Evolutionary conservation across 2,797 vertebrate species (phyloP).

Genomic region (Momotus momota): DNA sequence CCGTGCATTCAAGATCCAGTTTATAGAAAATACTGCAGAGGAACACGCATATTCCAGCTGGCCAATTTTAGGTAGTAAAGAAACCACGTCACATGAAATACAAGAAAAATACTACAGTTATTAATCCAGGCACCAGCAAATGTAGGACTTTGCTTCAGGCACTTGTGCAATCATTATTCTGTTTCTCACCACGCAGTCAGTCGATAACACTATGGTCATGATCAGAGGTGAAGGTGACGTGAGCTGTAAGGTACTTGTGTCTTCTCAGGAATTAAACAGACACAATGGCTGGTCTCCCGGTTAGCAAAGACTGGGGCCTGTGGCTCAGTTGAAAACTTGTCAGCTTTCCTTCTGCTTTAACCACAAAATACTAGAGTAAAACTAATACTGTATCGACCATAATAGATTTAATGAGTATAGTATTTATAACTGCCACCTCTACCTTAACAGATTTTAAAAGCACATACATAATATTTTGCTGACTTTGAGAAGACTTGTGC

Average conservation of each 20-base stretch:
- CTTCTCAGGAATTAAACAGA: neutral
- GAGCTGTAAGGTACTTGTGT: neutral
- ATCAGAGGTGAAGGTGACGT: neutral
- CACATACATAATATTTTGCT: neutral
- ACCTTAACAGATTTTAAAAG: neutral
- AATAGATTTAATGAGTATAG: neutral
- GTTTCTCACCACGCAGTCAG: neutral
- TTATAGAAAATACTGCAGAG: neutral
- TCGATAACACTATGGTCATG: neutral
- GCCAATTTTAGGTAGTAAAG: neutral
- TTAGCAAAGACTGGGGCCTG: neutral
- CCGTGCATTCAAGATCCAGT: neutral
- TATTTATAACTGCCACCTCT: neutral
- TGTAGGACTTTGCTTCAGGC: neutral
- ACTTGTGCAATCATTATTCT: neutral
- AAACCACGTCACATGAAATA: neutral
- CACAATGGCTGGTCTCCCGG: neutral
- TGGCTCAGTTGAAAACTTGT: neutral
- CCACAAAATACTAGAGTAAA: neutral
- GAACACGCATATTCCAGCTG: accelerated
- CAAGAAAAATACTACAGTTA: neutral
- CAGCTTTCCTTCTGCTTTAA: neutral
- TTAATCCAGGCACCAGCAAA: neutral
- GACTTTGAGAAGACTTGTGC: neutral
- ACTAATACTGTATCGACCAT: neutral